Percentiles rank a stretch among this genome's conserved stretches.
Evolutionary conservation across 2,797 vertebrate species (phyloP).

Genomic region (Tokudaia muenninki): DNA sequence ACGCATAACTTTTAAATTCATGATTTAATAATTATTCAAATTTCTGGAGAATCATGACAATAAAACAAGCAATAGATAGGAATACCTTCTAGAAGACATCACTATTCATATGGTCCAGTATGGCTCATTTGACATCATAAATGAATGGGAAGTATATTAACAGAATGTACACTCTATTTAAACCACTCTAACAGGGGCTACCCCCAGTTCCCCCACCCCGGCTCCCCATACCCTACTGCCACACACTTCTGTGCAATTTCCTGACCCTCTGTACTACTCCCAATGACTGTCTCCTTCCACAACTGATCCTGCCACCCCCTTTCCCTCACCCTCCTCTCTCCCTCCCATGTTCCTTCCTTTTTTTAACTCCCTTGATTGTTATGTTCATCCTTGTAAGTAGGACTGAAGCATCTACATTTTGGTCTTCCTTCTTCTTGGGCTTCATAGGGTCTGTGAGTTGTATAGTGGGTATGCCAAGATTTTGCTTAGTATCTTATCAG

Average conservation of each 20-base stretch:
- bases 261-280: neutral
- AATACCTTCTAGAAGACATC: neutral
- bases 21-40: neutral
- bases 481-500: neutral
- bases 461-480: neutral
- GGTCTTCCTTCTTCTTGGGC: neutral
- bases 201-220: neutral
- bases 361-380: neutral
- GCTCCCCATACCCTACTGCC: neutral
- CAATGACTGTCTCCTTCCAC: neutral
- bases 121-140: neutral
- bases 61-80: neutral
- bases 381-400: neutral
- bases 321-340: rapidly evolving
- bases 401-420: neutral
- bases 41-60: neutral
- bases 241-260: neutral
- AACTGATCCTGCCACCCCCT: neutral
- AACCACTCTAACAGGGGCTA: neutral
- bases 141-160: neutral
- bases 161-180: neutral
- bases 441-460: neutral
- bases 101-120: neutral
- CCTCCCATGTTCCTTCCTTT: neutral
- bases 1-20: neutral